These are phyloP conservation scores for Drosophila sucinea DNA, from an alignment of 1,140 invertebrate genomes.

Conservation along the genomic window DNA sequence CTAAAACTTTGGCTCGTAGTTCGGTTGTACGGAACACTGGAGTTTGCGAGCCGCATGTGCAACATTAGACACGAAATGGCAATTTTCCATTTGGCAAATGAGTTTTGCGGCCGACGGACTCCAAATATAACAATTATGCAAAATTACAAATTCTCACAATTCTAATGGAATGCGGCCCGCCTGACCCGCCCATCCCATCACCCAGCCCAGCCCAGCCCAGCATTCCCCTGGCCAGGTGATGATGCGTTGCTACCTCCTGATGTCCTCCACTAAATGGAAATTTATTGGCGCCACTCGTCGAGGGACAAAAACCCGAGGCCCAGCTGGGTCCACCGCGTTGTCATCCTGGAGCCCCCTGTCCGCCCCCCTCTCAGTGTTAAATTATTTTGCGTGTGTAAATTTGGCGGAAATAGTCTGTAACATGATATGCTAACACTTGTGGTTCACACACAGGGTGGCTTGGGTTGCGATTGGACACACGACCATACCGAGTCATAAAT, in stretches of 20 bases:
- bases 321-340: slow-evolving; percentile 13
- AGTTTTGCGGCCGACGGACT: slow-evolving; percentile 80
- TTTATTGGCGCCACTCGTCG: slow-evolving; percentile 72
- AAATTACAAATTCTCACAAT: slow-evolving; percentile 83
- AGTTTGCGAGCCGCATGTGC: slow-evolving; percentile 59
- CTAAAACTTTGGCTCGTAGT: slow-evolving; percentile 61
- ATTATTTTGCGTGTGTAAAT: slow-evolving; percentile 82
- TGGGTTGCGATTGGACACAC: slow-evolving; percentile 17
- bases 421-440: slow-evolving; percentile 80
- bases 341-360: background rate
- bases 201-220: background rate
- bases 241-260: slow-evolving; percentile 15
- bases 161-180: slow-evolving; percentile 73
- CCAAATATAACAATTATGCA: slow-evolving; percentile 82
- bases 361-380: slow-evolving; percentile 44
- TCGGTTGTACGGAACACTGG: background rate
- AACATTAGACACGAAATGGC: slow-evolving; percentile 81
- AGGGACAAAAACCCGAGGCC: slow-evolving; percentile 48
- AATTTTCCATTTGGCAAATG: slow-evolving; percentile 83
- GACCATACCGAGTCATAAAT: slow-evolving; percentile 58
- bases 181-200: slow-evolving; percentile 12
- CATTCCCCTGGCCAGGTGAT: slow-evolving; percentile 19
- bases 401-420: slow-evolving; percentile 81
- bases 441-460: slow-evolving; percentile 29
- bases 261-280: slow-evolving; percentile 70